Evolutionary conservation across 2,113 vertebrate species (phyloP).

Genomic region (Melozone crissalis): DNA sequence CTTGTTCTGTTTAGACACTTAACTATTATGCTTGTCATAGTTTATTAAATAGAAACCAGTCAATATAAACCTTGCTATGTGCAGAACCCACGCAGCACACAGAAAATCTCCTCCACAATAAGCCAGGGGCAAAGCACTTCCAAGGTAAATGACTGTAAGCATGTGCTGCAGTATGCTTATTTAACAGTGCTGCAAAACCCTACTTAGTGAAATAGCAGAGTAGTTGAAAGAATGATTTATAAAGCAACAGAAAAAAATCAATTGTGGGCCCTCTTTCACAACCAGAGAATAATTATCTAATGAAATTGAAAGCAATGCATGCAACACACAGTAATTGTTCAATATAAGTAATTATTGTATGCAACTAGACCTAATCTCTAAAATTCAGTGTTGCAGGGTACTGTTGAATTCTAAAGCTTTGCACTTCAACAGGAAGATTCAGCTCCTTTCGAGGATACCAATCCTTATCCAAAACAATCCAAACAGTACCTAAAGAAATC

Average conservation of each 20-base stretch:
- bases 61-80: slow-evolving; percentile 48
- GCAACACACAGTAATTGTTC: background rate
- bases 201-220: background rate
- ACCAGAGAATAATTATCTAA: background rate
- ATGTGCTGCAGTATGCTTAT: background rate
- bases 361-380: background rate
- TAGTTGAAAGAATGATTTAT: background rate
- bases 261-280: background rate
- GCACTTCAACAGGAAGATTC: background rate
- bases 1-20: slow-evolving; percentile 41
- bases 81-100: slow-evolving; percentile 22
- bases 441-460: background rate
- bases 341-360: background rate
- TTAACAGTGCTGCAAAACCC: background rate
- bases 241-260: background rate
- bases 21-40: slow-evolving; percentile 50
- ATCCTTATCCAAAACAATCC: background rate
- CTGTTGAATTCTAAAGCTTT: background rate
- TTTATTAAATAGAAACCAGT: slow-evolving; percentile 53
- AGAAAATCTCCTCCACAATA: slow-evolving; percentile 27
- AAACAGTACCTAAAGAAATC: background rate
- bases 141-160: slow-evolving; percentile 1
- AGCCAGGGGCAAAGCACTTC: slow-evolving; percentile 14
- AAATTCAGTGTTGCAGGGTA: background rate
- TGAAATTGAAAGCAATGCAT: background rate